Evolutionary conservation across 2,888 invertebrate species (phyloP), one percentile per base, ranked within the genome.

Genomic region (Clostera curtula): DNA sequence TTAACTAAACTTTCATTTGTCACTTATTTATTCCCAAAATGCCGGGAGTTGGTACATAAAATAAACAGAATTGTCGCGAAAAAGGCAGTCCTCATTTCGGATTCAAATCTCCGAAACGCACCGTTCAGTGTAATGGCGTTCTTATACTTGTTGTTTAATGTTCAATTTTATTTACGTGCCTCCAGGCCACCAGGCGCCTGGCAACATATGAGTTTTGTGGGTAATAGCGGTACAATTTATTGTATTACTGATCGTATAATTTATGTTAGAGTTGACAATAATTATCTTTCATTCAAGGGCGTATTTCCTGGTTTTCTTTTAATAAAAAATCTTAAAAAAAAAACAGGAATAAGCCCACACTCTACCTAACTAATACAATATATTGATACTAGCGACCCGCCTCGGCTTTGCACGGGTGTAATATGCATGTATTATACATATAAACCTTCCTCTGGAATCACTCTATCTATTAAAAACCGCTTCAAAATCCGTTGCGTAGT

Each of bases 51-150:
- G n/a, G 16, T 23, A 25, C 14, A 29, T 34, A 36, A 36, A 36
- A 36, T 37, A 33, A 40, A 44, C 32, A 40, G 35, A 40, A 39
- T 42, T 19, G 31, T 38, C 33, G 32, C 36, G 25, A 35, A 35
- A 49, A 35, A 20, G 28, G 31, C 29, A 25, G 12, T 20, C 19
- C 36, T 40, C 31, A 31, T 44, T 42, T 20, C 22, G 34, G 31
- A 44, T 49, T 44, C 40, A 50, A 49, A 49, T 44, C 42, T 36
- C 25, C 25, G 35, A 42, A 40, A 34, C 38, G 24, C 32, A 25
- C 8, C 35, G 29, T 42, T 39, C 36, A 36, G 35, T 36, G 36
- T 47, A 42, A 50, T 44, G 27, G 34, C 23, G 27, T 38, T 38
- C 40, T 34, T 41, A 41, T 35, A 28, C 19, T 19, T 33, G 44